Percentiles rank a stretch among this genome's conserved stretches.
These are phyloP conservation scores for Ectropis crepuscularia DNA, from an alignment of 2,888 invertebrate genomes.

Conservation along the genomic window DNA sequence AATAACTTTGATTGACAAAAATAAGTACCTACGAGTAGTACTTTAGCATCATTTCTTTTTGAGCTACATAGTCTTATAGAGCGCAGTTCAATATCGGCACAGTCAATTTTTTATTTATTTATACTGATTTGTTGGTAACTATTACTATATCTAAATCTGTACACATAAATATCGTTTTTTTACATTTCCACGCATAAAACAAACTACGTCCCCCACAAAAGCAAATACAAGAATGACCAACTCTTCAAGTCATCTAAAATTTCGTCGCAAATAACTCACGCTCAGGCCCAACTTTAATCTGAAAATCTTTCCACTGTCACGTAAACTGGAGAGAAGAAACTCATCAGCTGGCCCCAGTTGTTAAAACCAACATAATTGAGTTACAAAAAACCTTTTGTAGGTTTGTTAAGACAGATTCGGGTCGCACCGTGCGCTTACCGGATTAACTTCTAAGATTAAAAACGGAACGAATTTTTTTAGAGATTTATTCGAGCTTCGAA, in stretches of 20 bases:
- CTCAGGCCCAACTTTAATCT: conserved; percentile 30
- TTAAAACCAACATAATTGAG: conserved; percentile 45
- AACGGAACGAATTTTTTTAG: conserved; percentile 29
- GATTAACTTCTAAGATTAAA: conserved; percentile 44
- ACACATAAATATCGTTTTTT: no score
- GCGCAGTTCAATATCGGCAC: no score
- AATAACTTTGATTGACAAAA: no score
- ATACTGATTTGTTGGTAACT: no score
- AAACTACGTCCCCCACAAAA: conserved; percentile 12
- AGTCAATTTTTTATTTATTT: no score
- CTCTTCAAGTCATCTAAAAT: conserved; percentile 24
- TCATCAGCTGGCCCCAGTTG: conserved; percentile 41
- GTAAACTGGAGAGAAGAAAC: conserved; percentile 34
- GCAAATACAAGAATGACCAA: conserved; percentile 24
- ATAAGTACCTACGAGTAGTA: no score
- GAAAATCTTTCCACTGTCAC: conserved; percentile 27
- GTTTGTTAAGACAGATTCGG: conserved; percentile 42
- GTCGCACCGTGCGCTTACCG: conserved; percentile 36
- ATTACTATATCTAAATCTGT: no score
- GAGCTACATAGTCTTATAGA: no score
- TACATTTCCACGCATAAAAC: background rate
- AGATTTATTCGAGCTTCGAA: conserved; percentile 5
- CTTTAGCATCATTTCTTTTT: no score
- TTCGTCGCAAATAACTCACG: conserved; percentile 32
- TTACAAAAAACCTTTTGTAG: conserved; percentile 44